A percentile compares a stretch with the other conserved stretches of the same genome.
These are phyloP conservation scores for Apodemia zela DNA, from an alignment of 2,888 invertebrate species.

Conservation along the genomic window DNA sequence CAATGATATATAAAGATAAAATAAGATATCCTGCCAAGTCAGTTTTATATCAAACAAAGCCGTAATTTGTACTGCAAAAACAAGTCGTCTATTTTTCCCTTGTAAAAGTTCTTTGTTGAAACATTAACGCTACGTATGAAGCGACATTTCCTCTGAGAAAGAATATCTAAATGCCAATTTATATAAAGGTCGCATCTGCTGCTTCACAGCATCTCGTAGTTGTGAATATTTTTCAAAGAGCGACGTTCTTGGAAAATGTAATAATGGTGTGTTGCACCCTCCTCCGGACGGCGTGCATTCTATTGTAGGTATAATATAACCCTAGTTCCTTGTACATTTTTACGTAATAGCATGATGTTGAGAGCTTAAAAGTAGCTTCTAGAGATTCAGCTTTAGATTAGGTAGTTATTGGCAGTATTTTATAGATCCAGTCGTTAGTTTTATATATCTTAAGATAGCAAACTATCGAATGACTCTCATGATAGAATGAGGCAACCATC, in stretches of 20 bases:
- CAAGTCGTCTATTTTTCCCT: neutral
- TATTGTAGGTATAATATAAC: slow-evolving; percentile 33
- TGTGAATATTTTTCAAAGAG: slow-evolving; percentile 37
- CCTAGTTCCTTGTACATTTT: slow-evolving; percentile 12
- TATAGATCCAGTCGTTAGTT: too few relatives aligned
- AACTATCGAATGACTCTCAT: too few relatives aligned
- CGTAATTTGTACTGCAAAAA: neutral
- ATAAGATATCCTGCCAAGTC: too few relatives aligned
- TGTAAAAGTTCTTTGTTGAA: neutral
- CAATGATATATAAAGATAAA: too few relatives aligned
- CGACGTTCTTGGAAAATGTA: slow-evolving; percentile 39
- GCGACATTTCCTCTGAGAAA: slow-evolving; percentile 19
- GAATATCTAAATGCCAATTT: slow-evolving; percentile 19
- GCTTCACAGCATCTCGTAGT: slow-evolving; percentile 25
- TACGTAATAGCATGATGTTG: neutral
- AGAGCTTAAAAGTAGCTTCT: neutral
- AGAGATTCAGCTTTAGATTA: too few relatives aligned
- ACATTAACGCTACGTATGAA: slow-evolving; percentile 10
- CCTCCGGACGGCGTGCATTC: slow-evolving; percentile 35
- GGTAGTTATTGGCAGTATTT: too few relatives aligned
- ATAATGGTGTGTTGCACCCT: slow-evolving; percentile 38
- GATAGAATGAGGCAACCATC: too few relatives aligned
- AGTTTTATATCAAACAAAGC: too few relatives aligned
- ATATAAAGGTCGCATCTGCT: slow-evolving; percentile 22
- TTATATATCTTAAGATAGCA: too few relatives aligned